Evolutionary conservation across 2,797 vertebrate species (phyloP).

Genomic region (Gila robusta): DNA sequence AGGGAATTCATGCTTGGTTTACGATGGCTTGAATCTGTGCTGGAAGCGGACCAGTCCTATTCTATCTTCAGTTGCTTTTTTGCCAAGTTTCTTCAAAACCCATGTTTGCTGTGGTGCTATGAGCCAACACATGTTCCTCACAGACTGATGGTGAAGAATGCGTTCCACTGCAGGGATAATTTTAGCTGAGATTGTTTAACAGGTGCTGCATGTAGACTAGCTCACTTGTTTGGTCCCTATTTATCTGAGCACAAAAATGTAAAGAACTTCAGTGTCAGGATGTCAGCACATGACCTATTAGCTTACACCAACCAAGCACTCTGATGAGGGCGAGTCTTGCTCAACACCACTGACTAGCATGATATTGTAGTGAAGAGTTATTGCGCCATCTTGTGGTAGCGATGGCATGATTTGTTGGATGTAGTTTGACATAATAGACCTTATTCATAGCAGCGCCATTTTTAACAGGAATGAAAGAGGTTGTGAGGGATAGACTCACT

Average conservation of each 20-base stretch:
- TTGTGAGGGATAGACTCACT: background rate
- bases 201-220: constrained; percentile 52
- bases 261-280: constrained; percentile 2
- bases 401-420: background rate
- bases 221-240: constrained; percentile 10
- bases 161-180: constrained; percentile 35
- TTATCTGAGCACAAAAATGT: constrained; percentile 3
- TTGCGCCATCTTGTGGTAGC: constrained; percentile 53
- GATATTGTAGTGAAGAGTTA: background rate
- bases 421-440: background rate
- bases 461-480: background rate
- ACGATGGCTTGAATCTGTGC: background rate
- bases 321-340: background rate
- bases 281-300: constrained; percentile 30
- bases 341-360: background rate
- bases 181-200: constrained; percentile 49
- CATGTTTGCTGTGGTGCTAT: constrained; percentile 25
- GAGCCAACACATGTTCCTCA: constrained; percentile 38
- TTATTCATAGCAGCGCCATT: background rate
- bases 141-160: constrained; percentile 18
- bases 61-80: background rate
- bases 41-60: background rate
- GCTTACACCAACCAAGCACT: background rate
- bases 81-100: constrained; percentile 2
- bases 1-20: background rate